Percentiles rank a stretch among this genome's conserved stretches.
Conservation (phyloP, 2,888 invertebrate species). For the Caradrina kadenii region DNA sequence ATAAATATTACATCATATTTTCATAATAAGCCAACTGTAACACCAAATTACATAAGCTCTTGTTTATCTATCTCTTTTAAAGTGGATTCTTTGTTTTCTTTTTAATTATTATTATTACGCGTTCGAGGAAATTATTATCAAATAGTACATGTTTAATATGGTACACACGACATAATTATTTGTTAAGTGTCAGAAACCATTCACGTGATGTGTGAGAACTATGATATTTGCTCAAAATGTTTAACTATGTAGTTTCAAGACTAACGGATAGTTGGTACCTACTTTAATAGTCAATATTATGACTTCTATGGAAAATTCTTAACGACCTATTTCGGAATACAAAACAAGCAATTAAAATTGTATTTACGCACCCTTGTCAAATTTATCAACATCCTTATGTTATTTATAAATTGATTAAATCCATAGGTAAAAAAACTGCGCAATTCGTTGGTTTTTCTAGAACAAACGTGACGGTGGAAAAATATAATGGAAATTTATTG, state of each 20-base stretch:
- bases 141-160: conserved; percentile 44
- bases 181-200: conserved; percentile 35
- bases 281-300: conserved; percentile 25
- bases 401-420: conserved; percentile 1
- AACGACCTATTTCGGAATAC: neutral
- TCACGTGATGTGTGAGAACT: conserved; percentile 43
- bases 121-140: conserved; percentile 41
- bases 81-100: conserved; percentile 38
- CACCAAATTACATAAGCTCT: conserved; percentile 26
- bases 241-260: conserved; percentile 28
- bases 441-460: neutral
- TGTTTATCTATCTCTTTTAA: conserved; percentile 27
- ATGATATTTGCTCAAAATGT: conserved; percentile 36
- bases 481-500: neutral
- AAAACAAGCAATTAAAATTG: neutral
- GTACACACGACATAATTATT: conserved; percentile 33
- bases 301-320: conserved; percentile 24
- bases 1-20: conserved; percentile 39
- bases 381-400: neutral
- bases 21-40: conserved; percentile 34
- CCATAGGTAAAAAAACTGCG: conserved; percentile 3
- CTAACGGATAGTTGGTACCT: neutral
- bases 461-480: neutral
- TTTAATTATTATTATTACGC: conserved; percentile 41
- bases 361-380: conserved; percentile 5